phyloP scores from a whole-genome alignment of 2,797 vertebrate genomes.

The Oreochromis grahami region DNA sequence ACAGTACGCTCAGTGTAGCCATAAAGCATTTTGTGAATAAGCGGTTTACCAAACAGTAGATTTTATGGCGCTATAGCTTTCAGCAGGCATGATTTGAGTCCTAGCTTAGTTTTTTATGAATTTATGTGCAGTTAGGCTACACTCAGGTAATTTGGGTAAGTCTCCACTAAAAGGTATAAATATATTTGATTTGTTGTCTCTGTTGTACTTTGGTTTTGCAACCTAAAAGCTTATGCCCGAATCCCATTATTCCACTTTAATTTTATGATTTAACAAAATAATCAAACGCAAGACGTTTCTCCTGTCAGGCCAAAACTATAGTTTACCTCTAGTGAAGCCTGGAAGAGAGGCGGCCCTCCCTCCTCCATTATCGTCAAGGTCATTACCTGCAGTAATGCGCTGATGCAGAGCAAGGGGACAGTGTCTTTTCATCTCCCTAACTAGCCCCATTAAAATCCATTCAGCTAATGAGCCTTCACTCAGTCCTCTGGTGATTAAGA shows the following conservation, averaged over 20 bases:
- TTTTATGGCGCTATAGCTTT: constrained; percentile 28
- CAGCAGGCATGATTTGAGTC: constrained; percentile 18
- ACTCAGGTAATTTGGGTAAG: not conserved
- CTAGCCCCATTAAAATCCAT: constrained; percentile 73
- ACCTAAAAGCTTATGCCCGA: not conserved
- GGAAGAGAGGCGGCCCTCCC: not conserved
- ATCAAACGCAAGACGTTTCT: not conserved
- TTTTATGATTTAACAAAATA: not conserved
- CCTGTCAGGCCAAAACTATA: not conserved
- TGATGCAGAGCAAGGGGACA: constrained; percentile 43
- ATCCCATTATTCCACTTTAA: not conserved
- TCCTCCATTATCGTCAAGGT: constrained; percentile 46
- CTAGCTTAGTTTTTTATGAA: not conserved
- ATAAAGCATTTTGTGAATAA: constrained; percentile 14
- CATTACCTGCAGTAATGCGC: constrained; percentile 64
- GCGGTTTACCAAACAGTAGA: constrained; percentile 7
- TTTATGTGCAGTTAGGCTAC: not conserved
- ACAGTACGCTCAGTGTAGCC: not conserved
- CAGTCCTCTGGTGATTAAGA: constrained; percentile 61
- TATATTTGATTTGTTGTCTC: not conserved
- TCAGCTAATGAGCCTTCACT: constrained; percentile 70
- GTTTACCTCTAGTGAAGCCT: not conserved
- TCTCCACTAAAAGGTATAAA: not conserved
- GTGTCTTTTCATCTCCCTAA: constrained; percentile 67
- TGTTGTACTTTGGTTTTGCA: not conserved